Percentiles rank a stretch among this genome's conserved stretches.
phyloP scores from a whole-genome alignment of 2,888 invertebrate species.

The Nomada lathburiana region DNA sequence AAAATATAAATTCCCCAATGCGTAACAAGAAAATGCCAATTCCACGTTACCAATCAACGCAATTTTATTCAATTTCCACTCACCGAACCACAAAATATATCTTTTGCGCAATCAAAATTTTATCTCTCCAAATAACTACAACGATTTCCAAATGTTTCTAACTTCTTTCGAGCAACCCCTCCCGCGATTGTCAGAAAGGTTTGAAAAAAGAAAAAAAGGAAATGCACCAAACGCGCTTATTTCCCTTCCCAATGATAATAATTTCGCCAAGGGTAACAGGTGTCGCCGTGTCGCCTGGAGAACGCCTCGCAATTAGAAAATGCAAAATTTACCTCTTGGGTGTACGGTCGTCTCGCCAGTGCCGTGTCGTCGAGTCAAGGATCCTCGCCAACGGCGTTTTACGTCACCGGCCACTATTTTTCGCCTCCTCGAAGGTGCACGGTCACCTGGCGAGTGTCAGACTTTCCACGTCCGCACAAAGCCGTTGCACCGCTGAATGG shows the following conservation, averaged over 20 bases:
- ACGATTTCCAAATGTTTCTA: neutral
- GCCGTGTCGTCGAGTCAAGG: conserved; percentile 40
- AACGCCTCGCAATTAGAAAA: conserved; percentile 60
- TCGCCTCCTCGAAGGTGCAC: conserved; percentile 41
- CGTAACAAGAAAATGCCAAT: no score
- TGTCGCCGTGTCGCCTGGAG: conserved; percentile 50
- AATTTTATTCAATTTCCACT: no score
- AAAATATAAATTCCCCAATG: no score
- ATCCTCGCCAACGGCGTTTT: conserved; percentile 45
- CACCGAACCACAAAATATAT: no score
- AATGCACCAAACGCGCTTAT: neutral
- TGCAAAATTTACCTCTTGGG: conserved; percentile 61
- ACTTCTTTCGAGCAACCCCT: neutral
- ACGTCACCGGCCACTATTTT: conserved; percentile 53
- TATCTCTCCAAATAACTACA: no score
- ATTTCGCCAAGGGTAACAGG: conserved; percentile 17
- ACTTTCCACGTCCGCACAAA: conserved; percentile 49
- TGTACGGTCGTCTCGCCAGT: conserved; percentile 17
- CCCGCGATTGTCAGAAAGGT: neutral
- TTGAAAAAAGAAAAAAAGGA: neutral
- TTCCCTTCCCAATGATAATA: neutral
- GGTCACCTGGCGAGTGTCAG: conserved; percentile 34
- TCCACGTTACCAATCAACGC: no score
- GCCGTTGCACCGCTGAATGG: conserved; percentile 60
- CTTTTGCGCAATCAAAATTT: no score